These are phyloP conservation scores for Amiota communis DNA, from an alignment of 2,888 invertebrate species.

Conservation along the genomic window DNA sequence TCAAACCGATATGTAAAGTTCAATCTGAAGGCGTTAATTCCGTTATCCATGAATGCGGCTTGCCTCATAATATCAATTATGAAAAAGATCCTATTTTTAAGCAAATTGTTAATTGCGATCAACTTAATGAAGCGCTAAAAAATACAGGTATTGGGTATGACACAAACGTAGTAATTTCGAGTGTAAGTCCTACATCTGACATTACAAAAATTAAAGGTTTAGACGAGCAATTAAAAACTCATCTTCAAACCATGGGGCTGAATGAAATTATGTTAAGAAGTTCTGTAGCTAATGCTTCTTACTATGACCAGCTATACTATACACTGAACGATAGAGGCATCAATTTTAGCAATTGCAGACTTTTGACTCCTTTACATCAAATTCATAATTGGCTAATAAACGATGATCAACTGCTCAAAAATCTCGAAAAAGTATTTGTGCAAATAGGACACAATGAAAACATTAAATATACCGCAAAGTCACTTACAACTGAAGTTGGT, in stretches of 20 bases:
- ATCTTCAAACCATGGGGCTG: constrained; percentile 75
- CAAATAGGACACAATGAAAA: constrained; percentile 69
- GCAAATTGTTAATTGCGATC: constrained; percentile 68
- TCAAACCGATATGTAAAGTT: constrained; percentile 70
- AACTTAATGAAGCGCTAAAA: constrained; percentile 62
- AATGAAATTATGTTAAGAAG: constrained; percentile 77
- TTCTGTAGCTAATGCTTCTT: constrained; percentile 77
- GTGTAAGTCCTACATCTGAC: constrained; percentile 36
- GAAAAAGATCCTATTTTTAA: constrained; percentile 70
- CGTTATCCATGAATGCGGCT: constrained; percentile 65
- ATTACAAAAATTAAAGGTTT: constrained; percentile 73
- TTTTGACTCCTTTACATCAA: constrained; percentile 76
- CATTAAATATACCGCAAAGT: constrained; percentile 28
- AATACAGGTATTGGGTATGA: constrained; percentile 46
- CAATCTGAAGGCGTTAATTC: constrained; percentile 68
- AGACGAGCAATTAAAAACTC: constrained; percentile 73
- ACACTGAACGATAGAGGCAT: constrained; percentile 76
- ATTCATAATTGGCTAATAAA: constrained; percentile 76
- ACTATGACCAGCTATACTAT: constrained; percentile 77
- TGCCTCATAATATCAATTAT: constrained; percentile 68
- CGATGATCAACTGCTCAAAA: constrained; percentile 76
- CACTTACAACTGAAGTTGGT: constrained; percentile 29
- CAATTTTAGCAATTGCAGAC: constrained; percentile 75
- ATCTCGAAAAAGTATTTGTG: constrained; percentile 75
- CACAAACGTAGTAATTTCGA: constrained; percentile 46